These are phyloP conservation scores for Danio tinwini DNA, from an alignment of 2,797 vertebrate genomes.

Conservation along the genomic window DNA sequence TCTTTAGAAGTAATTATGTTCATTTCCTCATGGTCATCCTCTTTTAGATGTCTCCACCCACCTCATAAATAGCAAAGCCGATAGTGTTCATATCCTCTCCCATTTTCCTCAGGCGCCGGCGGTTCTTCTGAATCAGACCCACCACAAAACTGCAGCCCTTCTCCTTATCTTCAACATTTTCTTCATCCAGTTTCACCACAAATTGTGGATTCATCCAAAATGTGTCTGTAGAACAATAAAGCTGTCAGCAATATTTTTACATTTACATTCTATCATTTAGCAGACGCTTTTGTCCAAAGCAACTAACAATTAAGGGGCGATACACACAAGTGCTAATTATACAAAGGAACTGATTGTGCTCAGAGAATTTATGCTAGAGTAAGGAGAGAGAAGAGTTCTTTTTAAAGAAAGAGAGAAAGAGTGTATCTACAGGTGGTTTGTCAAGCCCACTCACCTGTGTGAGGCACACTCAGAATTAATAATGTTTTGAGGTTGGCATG, in stretches of 20 bases:
- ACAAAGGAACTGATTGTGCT: too few relatives aligned
- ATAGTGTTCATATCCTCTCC: conserved; percentile 86
- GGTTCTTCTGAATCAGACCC: conserved; percentile 91
- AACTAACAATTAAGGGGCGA: too few relatives aligned
- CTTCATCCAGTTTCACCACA: conserved; percentile 80
- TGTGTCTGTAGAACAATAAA: conserved; percentile 71
- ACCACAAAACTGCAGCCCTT: conserved; percentile 81
- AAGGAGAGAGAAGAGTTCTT: too few relatives aligned
- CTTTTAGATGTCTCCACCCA: background rate
- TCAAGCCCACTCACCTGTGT: too few relatives aligned
- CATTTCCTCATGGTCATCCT: background rate
- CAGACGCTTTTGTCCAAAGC: too few relatives aligned
- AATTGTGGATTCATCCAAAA: conserved; percentile 93
- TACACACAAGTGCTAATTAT: too few relatives aligned
- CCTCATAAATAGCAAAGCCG: conserved; percentile 75
- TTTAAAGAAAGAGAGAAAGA: too few relatives aligned
- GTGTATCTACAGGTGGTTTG: too few relatives aligned
- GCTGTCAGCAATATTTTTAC: background rate
- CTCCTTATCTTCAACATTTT: conserved; percentile 74
- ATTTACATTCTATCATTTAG: too few relatives aligned
- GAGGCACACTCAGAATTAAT: too few relatives aligned
- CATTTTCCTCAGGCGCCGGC: conserved; percentile 74
- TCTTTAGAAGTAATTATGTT: background rate
- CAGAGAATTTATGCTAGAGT: too few relatives aligned
- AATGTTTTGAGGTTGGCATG: too few relatives aligned